These are phyloP conservation scores for Drosophila micromelanica DNA, from an alignment of 1,140 invertebrate species.

Conservation along the genomic window DNA sequence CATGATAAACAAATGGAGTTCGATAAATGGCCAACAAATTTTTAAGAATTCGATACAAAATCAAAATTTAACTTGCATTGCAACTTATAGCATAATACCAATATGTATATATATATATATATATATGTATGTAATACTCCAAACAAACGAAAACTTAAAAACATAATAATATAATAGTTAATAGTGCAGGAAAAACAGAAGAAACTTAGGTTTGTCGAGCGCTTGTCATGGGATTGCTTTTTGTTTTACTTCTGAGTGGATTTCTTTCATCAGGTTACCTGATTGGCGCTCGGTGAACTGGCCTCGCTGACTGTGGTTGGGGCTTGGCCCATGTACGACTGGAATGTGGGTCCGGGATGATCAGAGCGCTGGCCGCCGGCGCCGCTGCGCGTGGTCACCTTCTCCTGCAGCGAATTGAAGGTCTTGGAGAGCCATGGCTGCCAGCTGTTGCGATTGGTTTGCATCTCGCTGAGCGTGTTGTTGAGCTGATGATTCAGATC, in stretches of 20 bases:
- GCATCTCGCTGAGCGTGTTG: conserved; percentile 91
- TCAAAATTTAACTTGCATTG: not conserved
- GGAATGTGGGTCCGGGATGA: conserved; percentile 71
- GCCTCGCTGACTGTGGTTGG: conserved; percentile 73
- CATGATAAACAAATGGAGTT: conserved; percentile 53
- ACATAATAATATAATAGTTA: conserved; percentile 20
- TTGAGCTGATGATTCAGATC: conserved; percentile 97
- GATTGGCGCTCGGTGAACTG: conserved; percentile 79
- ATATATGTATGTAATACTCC: conserved; percentile 30
- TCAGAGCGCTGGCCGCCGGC: conserved; percentile 54
- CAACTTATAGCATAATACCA: conserved; percentile 2
- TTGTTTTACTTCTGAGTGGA: too few relatives aligned
- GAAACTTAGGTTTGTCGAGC: conserved; percentile 20
- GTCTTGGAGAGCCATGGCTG: conserved; percentile 96
- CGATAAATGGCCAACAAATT: conserved; percentile 28
- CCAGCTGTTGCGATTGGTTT: conserved; percentile 89
- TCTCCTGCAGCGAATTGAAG: conserved; percentile 81
- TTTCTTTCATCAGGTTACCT: conserved; percentile 68
- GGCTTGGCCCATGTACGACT: conserved; percentile 75
- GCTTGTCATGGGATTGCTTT: conserved; percentile 28
- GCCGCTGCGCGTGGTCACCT: conserved; percentile 70
- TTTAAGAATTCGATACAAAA: conserved; percentile 19
- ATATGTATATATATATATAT: too few relatives aligned
- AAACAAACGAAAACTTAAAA: conserved; percentile 37
- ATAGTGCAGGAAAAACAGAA: conserved; percentile 9